Conservation (phyloP, 2,797 vertebrate species). For the Silurus lanzhouensis region DNA sequence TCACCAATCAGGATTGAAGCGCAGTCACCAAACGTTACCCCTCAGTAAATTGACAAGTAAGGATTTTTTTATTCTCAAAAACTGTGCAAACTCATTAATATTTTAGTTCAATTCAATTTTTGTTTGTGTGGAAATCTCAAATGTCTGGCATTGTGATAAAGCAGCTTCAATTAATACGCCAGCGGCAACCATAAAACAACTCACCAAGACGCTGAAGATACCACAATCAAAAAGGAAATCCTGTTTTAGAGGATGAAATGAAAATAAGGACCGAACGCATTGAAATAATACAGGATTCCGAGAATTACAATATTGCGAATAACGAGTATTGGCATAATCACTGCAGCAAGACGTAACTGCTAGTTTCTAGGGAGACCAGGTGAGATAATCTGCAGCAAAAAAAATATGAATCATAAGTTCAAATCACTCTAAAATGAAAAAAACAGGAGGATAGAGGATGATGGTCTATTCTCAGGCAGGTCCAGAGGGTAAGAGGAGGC, state of each 20-base stretch:
- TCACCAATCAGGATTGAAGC: background rate
- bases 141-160: background rate
- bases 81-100: background rate
- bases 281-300: background rate
- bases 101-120: background rate
- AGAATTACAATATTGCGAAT: background rate
- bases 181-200: background rate
- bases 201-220: background rate
- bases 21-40: background rate
- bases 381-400: background rate
- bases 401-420: background rate
- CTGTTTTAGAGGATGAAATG: background rate
- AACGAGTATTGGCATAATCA: background rate
- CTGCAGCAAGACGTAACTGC: background rate
- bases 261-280: background rate
- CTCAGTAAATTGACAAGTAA: background rate
- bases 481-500: background rate
- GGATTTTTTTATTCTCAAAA: background rate
- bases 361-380: slow-evolving; percentile 10
- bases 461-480: slow-evolving; percentile 7
- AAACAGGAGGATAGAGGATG: background rate
- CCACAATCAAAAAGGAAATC: background rate
- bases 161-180: no score
- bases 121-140: background rate
- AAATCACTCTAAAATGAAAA: slow-evolving; percentile 6